phyloP scores from a whole-genome alignment of 2,797 vertebrate species.

The Sebastes goodei region DNA sequence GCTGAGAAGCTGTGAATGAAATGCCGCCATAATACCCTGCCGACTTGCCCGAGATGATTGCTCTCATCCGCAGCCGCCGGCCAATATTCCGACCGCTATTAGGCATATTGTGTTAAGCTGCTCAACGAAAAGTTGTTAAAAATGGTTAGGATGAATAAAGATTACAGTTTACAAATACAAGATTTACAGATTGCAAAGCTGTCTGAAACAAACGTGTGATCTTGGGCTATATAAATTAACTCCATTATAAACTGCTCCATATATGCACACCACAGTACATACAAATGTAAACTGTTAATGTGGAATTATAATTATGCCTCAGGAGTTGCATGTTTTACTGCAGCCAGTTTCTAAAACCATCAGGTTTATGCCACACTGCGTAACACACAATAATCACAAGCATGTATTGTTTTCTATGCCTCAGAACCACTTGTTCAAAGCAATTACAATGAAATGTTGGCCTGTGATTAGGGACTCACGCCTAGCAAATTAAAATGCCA shows the following conservation, averaged over 20 bases:
- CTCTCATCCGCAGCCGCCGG: conserved; percentile 22
- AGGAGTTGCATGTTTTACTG: conserved; percentile 34
- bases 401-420: conserved; percentile 27
- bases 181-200: not conserved
- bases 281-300: conserved; percentile 11
- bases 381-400: conserved; percentile 36
- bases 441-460: conserved; percentile 69
- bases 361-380: conserved; percentile 13
- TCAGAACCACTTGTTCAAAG: conserved; percentile 36
- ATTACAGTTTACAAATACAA: conserved; percentile 8
- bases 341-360: conserved; percentile 23
- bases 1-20: conserved; percentile 39
- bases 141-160: not conserved
- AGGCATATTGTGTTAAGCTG: not conserved
- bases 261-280: not conserved
- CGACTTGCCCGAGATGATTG: conserved; percentile 33
- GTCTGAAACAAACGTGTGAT: not conserved
- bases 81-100: not conserved
- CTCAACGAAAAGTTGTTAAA: not conserved
- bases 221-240: not conserved
- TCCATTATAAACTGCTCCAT: not conserved
- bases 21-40: conserved; percentile 23
- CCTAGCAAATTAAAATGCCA: conserved; percentile 65
- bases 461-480: conserved; percentile 59
- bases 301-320: conserved; percentile 10